Evolutionary conservation across 2,113 vertebrate species (phyloP).

Genomic region (Eulemur rufifrons): DNA sequence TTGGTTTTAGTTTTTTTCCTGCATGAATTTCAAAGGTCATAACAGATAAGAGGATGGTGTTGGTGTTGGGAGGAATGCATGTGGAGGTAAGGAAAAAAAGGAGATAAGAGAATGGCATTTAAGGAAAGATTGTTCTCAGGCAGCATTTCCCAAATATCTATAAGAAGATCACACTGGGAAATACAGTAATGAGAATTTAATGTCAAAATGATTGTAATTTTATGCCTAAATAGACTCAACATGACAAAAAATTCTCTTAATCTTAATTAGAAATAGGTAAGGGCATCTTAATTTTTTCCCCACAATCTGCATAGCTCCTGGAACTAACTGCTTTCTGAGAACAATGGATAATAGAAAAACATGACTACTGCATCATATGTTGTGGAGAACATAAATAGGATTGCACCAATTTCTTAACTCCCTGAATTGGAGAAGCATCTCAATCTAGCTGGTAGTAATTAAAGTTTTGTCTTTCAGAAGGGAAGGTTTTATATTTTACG

Average conservation of each 20-base stretch:
- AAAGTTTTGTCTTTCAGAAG: background rate
- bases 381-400: background rate
- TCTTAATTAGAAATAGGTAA: constrained; percentile 63
- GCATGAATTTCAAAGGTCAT: background rate
- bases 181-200: constrained; percentile 50
- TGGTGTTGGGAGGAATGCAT: background rate
- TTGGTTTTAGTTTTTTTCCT: background rate
- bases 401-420: constrained; percentile 4
- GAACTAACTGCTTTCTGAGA: constrained; percentile 50
- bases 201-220: constrained; percentile 73
- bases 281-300: constrained; percentile 12
- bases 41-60: background rate
- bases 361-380: background rate
- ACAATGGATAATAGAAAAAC: background rate
- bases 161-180: constrained; percentile 50
- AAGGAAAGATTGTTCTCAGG: background rate
- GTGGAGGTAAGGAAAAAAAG: background rate
- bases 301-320: constrained; percentile 10
- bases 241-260: constrained; percentile 35
- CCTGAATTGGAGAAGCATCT: background rate
- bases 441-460: background rate
- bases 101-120: background rate
- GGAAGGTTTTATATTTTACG: background rate
- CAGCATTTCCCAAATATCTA: constrained; percentile 23
- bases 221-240: constrained; percentile 58